phyloP scores from a whole-genome alignment of 2,113 vertebrate species.

The Felis chaus region DNA sequence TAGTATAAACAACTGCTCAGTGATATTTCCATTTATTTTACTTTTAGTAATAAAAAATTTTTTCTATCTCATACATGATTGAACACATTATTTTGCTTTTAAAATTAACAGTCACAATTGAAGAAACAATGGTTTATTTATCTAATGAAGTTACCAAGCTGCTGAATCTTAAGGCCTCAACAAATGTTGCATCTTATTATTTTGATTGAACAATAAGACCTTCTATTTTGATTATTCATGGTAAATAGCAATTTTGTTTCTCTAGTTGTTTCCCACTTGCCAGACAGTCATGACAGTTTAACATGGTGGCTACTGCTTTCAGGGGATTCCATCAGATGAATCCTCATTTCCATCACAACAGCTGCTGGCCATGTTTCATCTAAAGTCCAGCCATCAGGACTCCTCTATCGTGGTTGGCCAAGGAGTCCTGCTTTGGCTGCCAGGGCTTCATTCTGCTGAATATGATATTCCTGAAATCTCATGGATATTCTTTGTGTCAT shows the following conservation, averaged over 20 bases:
- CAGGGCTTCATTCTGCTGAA: constrained; percentile 98
- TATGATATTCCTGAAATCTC: constrained; percentile 99
- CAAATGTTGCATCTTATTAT: constrained; percentile 38
- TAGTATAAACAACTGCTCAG: constrained; percentile 63
- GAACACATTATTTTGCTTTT: constrained; percentile 70
- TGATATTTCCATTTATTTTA: constrained; percentile 80
- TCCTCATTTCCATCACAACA: constrained; percentile 28
- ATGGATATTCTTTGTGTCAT: constrained; percentile 99
- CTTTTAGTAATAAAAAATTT: constrained; percentile 80
- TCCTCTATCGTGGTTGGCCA: constrained; percentile 88
- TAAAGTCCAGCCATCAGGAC: not conserved
- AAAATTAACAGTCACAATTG: constrained; percentile 74
- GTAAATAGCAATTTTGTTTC: constrained; percentile 65
- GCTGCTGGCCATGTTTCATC: constrained; percentile 40
- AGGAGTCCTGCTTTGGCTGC: constrained; percentile 97
- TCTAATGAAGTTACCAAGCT: constrained; percentile 63
- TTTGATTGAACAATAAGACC: constrained; percentile 51
- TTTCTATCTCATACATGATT: constrained; percentile 75
- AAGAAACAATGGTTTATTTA: constrained; percentile 75
- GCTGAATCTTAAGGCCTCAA: constrained; percentile 68
- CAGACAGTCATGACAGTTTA: constrained; percentile 59
- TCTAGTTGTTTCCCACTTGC: constrained; percentile 62
- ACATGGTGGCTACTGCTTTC: constrained; percentile 30
- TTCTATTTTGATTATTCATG: constrained; percentile 52
- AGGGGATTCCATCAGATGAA: constrained; percentile 45